Percentiles rank a stretch among this genome's conserved stretches.
phyloP scores from a whole-genome alignment of 2,888 invertebrate species.

The Chrysomela aeneicollis region DNA sequence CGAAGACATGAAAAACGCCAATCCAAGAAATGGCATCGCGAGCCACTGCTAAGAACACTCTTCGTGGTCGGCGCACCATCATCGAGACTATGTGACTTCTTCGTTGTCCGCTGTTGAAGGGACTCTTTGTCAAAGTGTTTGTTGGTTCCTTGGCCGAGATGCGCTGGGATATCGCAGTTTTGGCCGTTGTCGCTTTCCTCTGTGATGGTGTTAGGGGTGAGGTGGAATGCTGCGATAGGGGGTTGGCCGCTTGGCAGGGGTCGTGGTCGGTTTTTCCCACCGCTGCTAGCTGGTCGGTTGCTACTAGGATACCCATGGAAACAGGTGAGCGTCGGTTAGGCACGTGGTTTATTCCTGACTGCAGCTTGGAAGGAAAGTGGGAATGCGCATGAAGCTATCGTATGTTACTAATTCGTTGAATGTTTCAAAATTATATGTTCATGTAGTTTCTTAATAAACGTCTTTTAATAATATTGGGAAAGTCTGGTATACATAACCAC shows the following conservation, averaged over 20 bases:
- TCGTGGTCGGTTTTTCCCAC: conserved; percentile 51
- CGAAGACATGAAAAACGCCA: conserved; percentile 47
- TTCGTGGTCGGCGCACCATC: no score
- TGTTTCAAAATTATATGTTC: no score
- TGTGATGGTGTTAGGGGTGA: not conserved
- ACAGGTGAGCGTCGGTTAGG: conserved; percentile 44
- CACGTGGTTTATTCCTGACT: not conserved
- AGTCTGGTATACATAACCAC: no score
- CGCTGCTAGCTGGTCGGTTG: conserved; percentile 51
- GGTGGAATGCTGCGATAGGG: conserved; percentile 35
- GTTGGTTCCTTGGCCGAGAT: conserved; percentile 28
- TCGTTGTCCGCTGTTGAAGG: no score
- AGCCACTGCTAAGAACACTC: no score
- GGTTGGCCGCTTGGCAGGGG: conserved; percentile 46
- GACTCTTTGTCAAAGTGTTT: no score
- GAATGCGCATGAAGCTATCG: no score
- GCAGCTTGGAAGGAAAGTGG: not conserved
- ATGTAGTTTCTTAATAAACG: no score
- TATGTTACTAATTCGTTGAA: no score
- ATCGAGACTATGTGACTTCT: conserved; percentile 31
- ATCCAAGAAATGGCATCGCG: conserved; percentile 17
- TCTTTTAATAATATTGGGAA: no score
- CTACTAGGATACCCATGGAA: conserved; percentile 55
- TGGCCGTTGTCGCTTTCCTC: not conserved
- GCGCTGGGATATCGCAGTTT: conserved; percentile 10